Percentiles rank a stretch among this genome's conserved stretches.
These are phyloP conservation scores for Cataglyphis livida DNA, from an alignment of 2,888 invertebrate genomes.

Conservation along the genomic window DNA sequence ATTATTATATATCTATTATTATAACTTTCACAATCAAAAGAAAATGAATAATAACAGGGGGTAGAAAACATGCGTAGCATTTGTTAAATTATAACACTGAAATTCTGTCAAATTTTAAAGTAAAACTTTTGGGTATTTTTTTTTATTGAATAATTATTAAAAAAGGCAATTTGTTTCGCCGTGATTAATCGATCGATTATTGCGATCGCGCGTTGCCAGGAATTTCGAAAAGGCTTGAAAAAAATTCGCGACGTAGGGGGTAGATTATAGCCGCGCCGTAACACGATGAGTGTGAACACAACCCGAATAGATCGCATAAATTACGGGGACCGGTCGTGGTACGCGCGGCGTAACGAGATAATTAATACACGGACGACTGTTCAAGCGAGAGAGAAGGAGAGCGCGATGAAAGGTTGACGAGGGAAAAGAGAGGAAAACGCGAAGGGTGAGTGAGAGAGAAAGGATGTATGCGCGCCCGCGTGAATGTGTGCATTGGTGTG, in stretches of 20 bases:
- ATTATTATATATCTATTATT: not conserved
- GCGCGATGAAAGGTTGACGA: constrained; percentile 45
- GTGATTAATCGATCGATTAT: constrained; percentile 30
- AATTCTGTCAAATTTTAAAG: not conserved
- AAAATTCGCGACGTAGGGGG: constrained; percentile 10
- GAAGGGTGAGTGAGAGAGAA: not conserved
- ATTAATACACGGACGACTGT: constrained; percentile 81
- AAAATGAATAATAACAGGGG: not conserved
- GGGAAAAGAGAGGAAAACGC: constrained; percentile 19
- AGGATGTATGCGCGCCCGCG: not conserved
- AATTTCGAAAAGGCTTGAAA: constrained; percentile 23
- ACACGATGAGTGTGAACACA: constrained; percentile 61
- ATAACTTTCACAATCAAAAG: not conserved
- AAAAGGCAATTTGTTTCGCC: constrained; percentile 6
- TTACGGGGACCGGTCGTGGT: constrained; percentile 72
- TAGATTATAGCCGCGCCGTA: constrained; percentile 47
- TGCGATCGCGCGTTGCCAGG: constrained; percentile 4
- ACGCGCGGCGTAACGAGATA: constrained; percentile 81
- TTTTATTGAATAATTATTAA: not conserved
- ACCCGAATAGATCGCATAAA: constrained; percentile 75
- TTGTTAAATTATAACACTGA: not conserved
- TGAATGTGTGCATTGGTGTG: not conserved
- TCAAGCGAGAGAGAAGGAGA: constrained; percentile 58
- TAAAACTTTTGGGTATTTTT: not conserved
- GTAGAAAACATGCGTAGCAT: not conserved